These are phyloP conservation scores for Suillia variegata DNA, from an alignment of 2,888 invertebrate species.

Conservation along the genomic window DNA sequence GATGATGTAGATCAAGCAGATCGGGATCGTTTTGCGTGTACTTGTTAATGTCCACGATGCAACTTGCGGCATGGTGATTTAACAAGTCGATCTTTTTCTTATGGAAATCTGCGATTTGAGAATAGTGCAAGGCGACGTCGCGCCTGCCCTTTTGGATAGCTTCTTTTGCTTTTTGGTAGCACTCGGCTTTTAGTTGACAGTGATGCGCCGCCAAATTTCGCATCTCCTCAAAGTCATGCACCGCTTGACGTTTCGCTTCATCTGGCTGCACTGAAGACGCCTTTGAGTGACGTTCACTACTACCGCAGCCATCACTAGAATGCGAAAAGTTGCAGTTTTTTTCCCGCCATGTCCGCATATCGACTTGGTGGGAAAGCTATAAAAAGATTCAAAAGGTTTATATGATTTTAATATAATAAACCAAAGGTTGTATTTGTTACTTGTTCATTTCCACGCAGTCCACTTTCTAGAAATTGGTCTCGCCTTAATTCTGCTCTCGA, in stretches of 20 bases:
- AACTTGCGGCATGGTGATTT: slow-evolving; percentile 68
- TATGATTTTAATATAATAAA: not conserved
- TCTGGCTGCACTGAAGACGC: slow-evolving; percentile 37
- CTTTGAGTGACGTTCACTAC: slow-evolving; percentile 6
- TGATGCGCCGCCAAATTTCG: slow-evolving; percentile 60
- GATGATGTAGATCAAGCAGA: slow-evolving; percentile 80
- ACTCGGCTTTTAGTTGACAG: slow-evolving; percentile 57
- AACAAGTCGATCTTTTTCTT: slow-evolving; percentile 67
- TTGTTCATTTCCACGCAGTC: slow-evolving; percentile 42
- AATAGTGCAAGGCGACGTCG: slow-evolving; percentile 75
- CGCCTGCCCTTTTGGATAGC: slow-evolving; percentile 70
- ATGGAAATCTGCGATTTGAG: slow-evolving; percentile 70
- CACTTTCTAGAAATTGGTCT: slow-evolving; percentile 35
- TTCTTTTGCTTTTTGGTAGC: slow-evolving; percentile 66
- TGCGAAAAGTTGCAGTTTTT: too few relatives aligned
- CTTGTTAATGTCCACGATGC: slow-evolving; percentile 66
- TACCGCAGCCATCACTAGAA: not conserved
- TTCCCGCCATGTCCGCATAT: too few relatives aligned
- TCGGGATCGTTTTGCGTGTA: slow-evolving; percentile 63
- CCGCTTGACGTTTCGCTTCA: slow-evolving; percentile 51
- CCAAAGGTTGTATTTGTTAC: slow-evolving; percentile 31
- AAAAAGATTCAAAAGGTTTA: not conserved
- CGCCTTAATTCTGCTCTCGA: slow-evolving; percentile 16
- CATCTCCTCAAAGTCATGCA: slow-evolving; percentile 57
- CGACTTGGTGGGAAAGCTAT: too few relatives aligned